Evolutionary conservation across 1,140 invertebrate species (phyloP), one percentile per base, ranked within the genome.

Genomic region (Sarcophaga peregrina): DNA sequence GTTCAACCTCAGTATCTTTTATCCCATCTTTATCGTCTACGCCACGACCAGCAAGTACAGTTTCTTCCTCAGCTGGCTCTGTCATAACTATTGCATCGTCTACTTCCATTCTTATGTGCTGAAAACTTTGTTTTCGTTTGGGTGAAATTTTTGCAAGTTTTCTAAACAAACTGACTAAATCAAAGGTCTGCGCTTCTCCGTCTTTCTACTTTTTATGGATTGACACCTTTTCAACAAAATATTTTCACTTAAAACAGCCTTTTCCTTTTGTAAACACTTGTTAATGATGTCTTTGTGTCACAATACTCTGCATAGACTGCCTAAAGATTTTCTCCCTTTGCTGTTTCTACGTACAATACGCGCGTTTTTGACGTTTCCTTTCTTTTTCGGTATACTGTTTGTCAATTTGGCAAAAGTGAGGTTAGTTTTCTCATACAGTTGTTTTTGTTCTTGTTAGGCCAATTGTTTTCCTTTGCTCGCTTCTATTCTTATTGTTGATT

Each of bases 101-200:
- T 52, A 84, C 83, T 54, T 84, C 83, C 83, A 84, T 84, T 84
- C 81, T 84, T 11, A 84, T 84, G 80, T 84, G 58, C 15, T 80
- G 75, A 82, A 84, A 84, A 84, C 83, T 82, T 74, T 84, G 83
- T 58, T 84, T 84, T 75, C 83, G 50, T 84, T 84, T 84, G 45
- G 83, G 83, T 80, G 81, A 84, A 84, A 84, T 84, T 78, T 84
- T 84, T 68, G 81, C 47, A 81, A 82, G 11, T 48, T 72, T 83
- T 83, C 17, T 68, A 68, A 68, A 9, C 62, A 68, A 68, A 68
- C 62, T 68, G n/a, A 9, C 10, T 8, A 25, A 20, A 15, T 68
- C 20, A 8, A 25, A 68, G 17, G 3, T 17, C 17, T 15, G 13
- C n/a, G 54, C 7, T 7, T 37, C 25, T 37, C 15, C n/a, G 62